Evolutionary conservation across 2,797 vertebrate genomes (phyloP).

Genomic region (Protonibea diacanthus): DNA sequence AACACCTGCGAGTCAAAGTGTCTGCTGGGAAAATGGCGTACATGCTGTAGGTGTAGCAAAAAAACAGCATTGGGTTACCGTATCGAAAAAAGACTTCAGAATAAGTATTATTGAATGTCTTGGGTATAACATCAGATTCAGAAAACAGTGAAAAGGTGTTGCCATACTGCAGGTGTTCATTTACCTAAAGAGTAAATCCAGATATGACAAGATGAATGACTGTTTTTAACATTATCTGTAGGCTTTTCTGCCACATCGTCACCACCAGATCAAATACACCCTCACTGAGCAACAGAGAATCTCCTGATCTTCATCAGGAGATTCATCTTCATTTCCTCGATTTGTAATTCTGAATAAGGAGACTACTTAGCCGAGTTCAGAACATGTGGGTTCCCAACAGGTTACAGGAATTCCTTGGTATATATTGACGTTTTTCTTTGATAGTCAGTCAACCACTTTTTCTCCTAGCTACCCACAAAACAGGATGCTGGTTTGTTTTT

Average conservation of each 20-base stretch:
- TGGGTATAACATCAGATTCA: neutral
- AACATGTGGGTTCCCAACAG: neutral
- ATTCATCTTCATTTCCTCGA: no score
- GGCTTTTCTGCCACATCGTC: neutral
- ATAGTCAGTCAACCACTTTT: neutral
- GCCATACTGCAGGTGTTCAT: neutral
- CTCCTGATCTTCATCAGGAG: conserved; percentile 2
- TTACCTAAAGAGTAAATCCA: neutral
- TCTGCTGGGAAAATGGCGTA: neutral
- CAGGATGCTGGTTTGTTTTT: conserved; percentile 5
- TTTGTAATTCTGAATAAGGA: neutral
- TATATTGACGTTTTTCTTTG: neutral
- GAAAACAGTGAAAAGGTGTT: neutral
- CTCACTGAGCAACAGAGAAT: neutral
- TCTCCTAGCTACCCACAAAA: neutral
- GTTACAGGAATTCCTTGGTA: neutral
- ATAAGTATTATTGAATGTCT: neutral
- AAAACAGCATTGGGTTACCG: neutral
- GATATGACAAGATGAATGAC: neutral
- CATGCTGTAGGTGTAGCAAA: neutral
- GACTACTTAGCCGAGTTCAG: neutral
- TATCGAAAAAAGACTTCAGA: neutral
- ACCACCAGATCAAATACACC: neutral
- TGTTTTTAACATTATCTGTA: neutral
- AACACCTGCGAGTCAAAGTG: neutral